Conservation (phyloP, 2,888 invertebrate species). For the Holacanthella duospinosa region DNA sequence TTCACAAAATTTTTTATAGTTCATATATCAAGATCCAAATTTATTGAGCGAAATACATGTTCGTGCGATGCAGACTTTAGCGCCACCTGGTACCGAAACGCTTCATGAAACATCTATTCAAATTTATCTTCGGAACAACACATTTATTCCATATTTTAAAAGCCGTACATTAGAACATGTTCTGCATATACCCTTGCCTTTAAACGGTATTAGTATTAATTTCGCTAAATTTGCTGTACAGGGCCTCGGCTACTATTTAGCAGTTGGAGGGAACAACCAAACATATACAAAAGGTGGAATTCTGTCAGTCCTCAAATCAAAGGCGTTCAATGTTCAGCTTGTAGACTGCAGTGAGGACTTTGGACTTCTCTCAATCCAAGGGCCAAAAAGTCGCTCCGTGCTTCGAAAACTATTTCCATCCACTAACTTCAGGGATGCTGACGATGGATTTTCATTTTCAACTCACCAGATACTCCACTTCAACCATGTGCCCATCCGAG, state of each 20-base stretch:
- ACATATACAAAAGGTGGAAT: conserved; percentile 9
- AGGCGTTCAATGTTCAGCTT: conserved; percentile 9
- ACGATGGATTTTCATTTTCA: conserved; percentile 50
- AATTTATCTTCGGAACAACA: too few species aligned
- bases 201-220: too few species aligned
- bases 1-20: too few species aligned
- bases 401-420: conserved; percentile 46
- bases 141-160: too few species aligned
- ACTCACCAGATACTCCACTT: conserved; percentile 51
- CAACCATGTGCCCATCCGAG: conserved; percentile 45
- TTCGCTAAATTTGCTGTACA: background rate
- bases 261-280: conserved; percentile 14
- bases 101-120: too few species aligned
- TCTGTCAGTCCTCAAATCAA: background rate
- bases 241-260: conserved; percentile 10
- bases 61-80: too few species aligned
- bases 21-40: too few species aligned
- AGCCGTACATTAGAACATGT: too few species aligned
- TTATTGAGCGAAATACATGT: too few species aligned
- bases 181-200: too few species aligned
- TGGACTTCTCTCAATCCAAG: conserved; percentile 17
- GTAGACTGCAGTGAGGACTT: conserved; percentile 10
- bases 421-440: conserved; percentile 39
- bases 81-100: too few species aligned
- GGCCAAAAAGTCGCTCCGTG: conserved; percentile 49